Conservation (phyloP, 2,888 invertebrate species). For the Elmis aenea region DNA sequence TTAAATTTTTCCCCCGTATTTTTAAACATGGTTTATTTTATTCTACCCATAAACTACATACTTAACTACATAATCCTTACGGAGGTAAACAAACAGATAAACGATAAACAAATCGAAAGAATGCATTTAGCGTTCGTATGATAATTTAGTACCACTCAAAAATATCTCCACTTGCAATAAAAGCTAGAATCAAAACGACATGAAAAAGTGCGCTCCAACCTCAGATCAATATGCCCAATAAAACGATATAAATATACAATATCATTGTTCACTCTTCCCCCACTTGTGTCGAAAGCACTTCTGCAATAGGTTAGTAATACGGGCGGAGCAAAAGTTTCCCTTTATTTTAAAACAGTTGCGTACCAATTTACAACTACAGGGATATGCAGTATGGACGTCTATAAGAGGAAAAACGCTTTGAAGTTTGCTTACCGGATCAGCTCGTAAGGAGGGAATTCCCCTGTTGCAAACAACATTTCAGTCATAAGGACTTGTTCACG, state of each 20-base stretch:
- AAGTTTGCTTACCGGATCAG: constrained; percentile 7
- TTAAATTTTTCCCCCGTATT: too few relatives aligned
- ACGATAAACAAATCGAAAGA: too few relatives aligned
- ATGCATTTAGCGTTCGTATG: too few relatives aligned
- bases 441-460: constrained; percentile 11
- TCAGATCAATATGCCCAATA: constrained; percentile 46
- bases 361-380: constrained; percentile 13
- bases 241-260: constrained; percentile 48
- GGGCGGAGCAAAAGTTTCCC: constrained; percentile 28
- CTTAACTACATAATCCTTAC: too few relatives aligned
- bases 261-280: constrained; percentile 41
- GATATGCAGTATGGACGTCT: constrained; percentile 6
- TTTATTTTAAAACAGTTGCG: constrained; percentile 18
- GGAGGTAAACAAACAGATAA: too few relatives aligned
- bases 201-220: constrained; percentile 31
- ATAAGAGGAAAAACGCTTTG: background rate
- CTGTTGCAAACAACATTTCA: constrained; percentile 6
- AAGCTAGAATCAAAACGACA: constrained; percentile 30
- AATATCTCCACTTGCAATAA: constrained; percentile 19
- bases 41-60: too few relatives aligned
- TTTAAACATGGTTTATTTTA: too few relatives aligned
- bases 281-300: constrained; percentile 33
- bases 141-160: constrained; percentile 4
- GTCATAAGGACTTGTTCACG: too few relatives aligned
- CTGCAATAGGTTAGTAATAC: constrained; percentile 36